Evolutionary conservation across 2,113 vertebrate species (phyloP), one percentile per base, ranked within the genome.

Genomic region (Cnemophilus loriae): DNA sequence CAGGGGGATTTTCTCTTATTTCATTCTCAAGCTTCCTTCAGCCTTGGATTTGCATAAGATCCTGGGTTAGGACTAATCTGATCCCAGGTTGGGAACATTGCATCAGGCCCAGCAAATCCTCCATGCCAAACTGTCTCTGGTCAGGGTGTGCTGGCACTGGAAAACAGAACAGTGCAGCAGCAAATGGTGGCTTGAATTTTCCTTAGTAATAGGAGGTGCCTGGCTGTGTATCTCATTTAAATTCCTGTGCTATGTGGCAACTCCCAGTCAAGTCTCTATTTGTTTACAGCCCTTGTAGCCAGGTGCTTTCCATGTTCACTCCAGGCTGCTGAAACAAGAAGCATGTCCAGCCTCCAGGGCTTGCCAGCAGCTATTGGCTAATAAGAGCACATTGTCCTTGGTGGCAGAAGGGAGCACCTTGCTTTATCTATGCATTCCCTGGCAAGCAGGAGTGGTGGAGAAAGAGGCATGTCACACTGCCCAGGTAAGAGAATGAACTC

Each of bases 231-330:
- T 70, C 64, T 74, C 71, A 23, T 73, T 74, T 83, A 76, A 89
- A 83, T 79, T 85, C 79, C 53, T 32, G 32, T 23, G 44, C 28
- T 67, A 56, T 88, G 82, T 70, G 76, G 75, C 92, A 93, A 84
- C 90, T 96, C 85, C 96, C 90, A 83, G 37, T 63, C 68, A 92
- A 67, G 80, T 68, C 67, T 85, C 73, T 93, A 5, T 97, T 95
- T 97, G 91, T 95, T 96, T 95, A 84, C 68, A 91, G 10, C 64
- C 71, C 32, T 81, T 59, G 88, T 77, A 94, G 92, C 90, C 93
- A 92, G 95, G 95, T 94, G 85, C 95, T 95, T 96, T 96, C 90
- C 90, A 90, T 71, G 87, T 92, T 94, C 85, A 30, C 68, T 94
- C n/a, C 52, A 41, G 42, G 49, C 2, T 93, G 67, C 82, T 80